Base-by-base conservation (phyloP, 2,113 vertebrate species). In the Noctilio leporinus region DNA sequence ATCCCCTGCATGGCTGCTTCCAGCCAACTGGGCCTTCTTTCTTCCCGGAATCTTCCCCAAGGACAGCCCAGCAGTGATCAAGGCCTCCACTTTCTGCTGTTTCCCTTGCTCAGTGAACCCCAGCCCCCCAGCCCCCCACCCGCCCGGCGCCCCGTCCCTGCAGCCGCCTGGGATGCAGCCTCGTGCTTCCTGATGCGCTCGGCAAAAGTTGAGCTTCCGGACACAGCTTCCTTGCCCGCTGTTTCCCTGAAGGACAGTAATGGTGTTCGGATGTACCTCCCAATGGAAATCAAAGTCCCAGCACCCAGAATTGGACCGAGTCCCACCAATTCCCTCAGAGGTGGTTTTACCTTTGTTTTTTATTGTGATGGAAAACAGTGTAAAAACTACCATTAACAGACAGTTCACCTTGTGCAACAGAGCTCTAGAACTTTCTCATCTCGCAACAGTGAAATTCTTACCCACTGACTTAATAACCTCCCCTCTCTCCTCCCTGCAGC, bases 1-100 rank as follows among this genome's bases (percentile, higher is more conserved):
- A 96, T 97, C 30, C 95, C 65, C 53, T 2, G 93, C 91, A 17
- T 92, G 78, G 72, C 95, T 94, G 87, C 94, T 43, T 78, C 33
- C 5, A 0, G 89, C 53, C 67, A 69, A 5, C 95, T 89, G 93
- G 28, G 77, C 86, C 94, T 96, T 92, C 84, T 94, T 93, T 93
- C 89, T 91, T 87, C 84, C 78, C 76, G 67, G 86, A 96, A 90
- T 28, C 57, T 49, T 95, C 93, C 84, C 89, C 28, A 0, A 89
- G 91, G 93, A 96, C 53, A 77, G 45, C 78, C 19, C 51, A 53
- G 89, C 43, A 28, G 28, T 40, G 75, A 83, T 78, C 70, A 94
- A 96, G 76, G 35, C n/a, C 62, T 95, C 59, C 45, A 28, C 76
- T 84, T 73, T 88, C 82, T 89, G 95, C 93, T 91, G 59, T 96